Evolutionary conservation across 2,888 invertebrate genomes (phyloP).

Genomic region (Dendrolimus pini): DNA sequence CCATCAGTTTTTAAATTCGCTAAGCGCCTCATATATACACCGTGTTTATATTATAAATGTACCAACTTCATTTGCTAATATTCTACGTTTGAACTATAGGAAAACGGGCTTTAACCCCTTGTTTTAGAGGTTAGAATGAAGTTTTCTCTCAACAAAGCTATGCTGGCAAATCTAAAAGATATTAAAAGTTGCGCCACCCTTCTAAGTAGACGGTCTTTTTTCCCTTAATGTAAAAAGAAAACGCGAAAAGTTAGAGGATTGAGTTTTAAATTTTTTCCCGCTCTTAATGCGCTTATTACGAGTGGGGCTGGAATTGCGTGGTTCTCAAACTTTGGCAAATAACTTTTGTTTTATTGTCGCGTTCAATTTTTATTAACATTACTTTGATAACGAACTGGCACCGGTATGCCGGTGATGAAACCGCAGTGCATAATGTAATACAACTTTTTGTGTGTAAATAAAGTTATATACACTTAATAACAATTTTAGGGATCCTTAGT

Average conservation of each 20-base stretch:
- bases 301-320: conserved; percentile 58
- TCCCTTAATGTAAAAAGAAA: conserved; percentile 73
- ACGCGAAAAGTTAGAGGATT: conserved; percentile 60
- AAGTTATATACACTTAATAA: not conserved
- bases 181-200: conserved; percentile 72
- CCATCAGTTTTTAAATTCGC: conserved; percentile 58
- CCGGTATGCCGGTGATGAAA: conserved; percentile 2
- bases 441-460: not conserved
- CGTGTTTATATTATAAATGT: conserved; percentile 48
- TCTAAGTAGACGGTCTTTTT: conserved; percentile 65
- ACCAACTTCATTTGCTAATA: conserved; percentile 24
- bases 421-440: not conserved
- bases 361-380: conserved; percentile 9
- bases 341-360: conserved; percentile 55
- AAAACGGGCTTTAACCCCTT: conserved; percentile 16
- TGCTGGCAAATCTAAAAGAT: conserved; percentile 31
- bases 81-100: conserved; percentile 5
- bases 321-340: conserved; percentile 52
- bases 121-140: conserved; percentile 5
- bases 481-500: too few species aligned
- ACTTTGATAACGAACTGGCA: conserved; percentile 1
- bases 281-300: conserved; percentile 75
- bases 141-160: not conserved
- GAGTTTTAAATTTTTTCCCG: conserved; percentile 56
- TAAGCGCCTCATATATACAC: conserved; percentile 51